These are phyloP conservation scores for Rhagoletis zephyria DNA, from an alignment of 1,140 invertebrate species.

Conservation along the genomic window DNA sequence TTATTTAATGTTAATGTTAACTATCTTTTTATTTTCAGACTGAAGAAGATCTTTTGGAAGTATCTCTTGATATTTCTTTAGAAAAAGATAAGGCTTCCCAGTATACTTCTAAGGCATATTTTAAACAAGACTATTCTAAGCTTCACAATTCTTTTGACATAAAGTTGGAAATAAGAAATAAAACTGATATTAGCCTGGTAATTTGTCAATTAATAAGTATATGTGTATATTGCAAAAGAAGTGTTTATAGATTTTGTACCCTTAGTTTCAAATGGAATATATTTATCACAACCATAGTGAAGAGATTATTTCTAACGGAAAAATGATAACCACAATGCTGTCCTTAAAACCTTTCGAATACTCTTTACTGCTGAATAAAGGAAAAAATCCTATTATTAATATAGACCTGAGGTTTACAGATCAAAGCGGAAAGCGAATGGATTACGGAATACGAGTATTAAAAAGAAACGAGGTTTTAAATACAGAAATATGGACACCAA, in stretches of 20 bases:
- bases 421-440: constrained; percentile 60
- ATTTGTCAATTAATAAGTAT: not conserved
- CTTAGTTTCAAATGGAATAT: constrained; percentile 61
- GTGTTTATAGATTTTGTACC: not conserved
- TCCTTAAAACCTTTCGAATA: constrained; percentile 64
- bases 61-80: constrained; percentile 76
- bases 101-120: constrained; percentile 77
- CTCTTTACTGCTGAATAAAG: constrained; percentile 60
- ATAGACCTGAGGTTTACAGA: constrained; percentile 65
- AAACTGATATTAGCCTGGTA: constrained; percentile 65
- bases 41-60: constrained; percentile 78
- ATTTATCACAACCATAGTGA: constrained; percentile 63
- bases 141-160: constrained; percentile 77
- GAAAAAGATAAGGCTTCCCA: constrained; percentile 78
- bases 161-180: constrained; percentile 74
- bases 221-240: not conserved
- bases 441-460: constrained; percentile 64
- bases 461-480: constrained; percentile 67
- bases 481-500: constrained; percentile 68
- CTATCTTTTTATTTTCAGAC: constrained; percentile 66
- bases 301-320: constrained; percentile 63
- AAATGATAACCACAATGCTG: constrained; percentile 66
- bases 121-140: constrained; percentile 80
- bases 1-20: too few relatives aligned
- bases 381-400: constrained; percentile 62